phyloP scores from a whole-genome alignment of 2,113 vertebrate genomes.

The Coregonus clupeaformis region DNA sequence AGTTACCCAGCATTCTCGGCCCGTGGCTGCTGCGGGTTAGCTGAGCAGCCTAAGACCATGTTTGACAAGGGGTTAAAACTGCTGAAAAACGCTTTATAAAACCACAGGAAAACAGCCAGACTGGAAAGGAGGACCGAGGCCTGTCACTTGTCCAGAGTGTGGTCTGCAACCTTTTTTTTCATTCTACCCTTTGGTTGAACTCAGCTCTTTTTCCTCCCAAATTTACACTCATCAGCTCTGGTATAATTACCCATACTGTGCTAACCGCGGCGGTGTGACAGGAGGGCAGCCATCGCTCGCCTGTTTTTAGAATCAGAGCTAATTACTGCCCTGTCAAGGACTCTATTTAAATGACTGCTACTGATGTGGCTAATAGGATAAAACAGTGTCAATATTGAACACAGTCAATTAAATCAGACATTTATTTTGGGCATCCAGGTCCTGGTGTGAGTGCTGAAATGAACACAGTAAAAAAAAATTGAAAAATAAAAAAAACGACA shows the following conservation, averaged over 20 bases:
- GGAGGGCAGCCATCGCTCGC: slow-evolving; percentile 40
- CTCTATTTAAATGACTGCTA: slow-evolving; percentile 30
- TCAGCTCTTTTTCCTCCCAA: slow-evolving; percentile 44
- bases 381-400: slow-evolving; percentile 20
- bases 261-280: slow-evolving; percentile 44
- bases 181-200: slow-evolving; percentile 30
- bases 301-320: slow-evolving; percentile 50
- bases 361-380: slow-evolving; percentile 30
- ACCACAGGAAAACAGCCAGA: slow-evolving; percentile 69
- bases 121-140: slow-evolving; percentile 54
- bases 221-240: slow-evolving; percentile 54
- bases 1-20: slow-evolving; percentile 34
- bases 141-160: slow-evolving; percentile 62
- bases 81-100: slow-evolving; percentile 54
- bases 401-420: slow-evolving; percentile 15
- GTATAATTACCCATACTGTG: slow-evolving; percentile 42
- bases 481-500: no score
- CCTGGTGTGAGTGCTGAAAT: neutral
- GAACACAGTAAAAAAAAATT: no score
- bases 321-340: slow-evolving; percentile 45
- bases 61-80: slow-evolving; percentile 69
- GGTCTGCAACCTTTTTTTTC: slow-evolving; percentile 38
- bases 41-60: slow-evolving; percentile 35
- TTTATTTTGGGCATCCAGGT: neutral
- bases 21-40: slow-evolving; percentile 52